A percentile compares a stretch with the other conserved stretches of the same genome.
These are phyloP conservation scores for Catagonus wagneri DNA, from an alignment of 2,113 vertebrate genomes.

Conservation along the genomic window DNA sequence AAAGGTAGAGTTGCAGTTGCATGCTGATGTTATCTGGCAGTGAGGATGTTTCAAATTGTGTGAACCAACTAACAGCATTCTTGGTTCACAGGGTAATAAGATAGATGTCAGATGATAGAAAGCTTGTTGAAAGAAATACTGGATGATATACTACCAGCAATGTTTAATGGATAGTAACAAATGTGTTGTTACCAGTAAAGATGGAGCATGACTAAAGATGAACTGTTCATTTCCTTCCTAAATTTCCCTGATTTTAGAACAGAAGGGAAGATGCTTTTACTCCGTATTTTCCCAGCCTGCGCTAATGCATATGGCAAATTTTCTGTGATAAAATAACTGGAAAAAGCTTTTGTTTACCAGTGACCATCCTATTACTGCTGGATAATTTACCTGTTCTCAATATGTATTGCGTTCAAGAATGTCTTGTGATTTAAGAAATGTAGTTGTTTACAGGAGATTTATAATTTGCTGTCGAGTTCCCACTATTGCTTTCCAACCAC, in stretches of 20 bases:
- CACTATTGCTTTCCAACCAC: slow-evolving; percentile 74
- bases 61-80: not conserved
- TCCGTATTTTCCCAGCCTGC: not conserved
- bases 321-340: slow-evolving; percentile 29
- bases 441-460: slow-evolving; percentile 50
- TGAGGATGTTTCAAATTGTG: not conserved
- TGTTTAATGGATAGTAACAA: not conserved
- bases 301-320: not conserved
- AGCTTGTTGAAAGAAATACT: not conserved
- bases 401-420: slow-evolving; percentile 1
- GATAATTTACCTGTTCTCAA: slow-evolving; percentile 37
- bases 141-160: not conserved
- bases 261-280: not conserved
- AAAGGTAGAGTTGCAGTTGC: not conserved
- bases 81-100: not conserved
- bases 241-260: not conserved
- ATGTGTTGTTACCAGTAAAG: not conserved
- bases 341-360: not conserved
- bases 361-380: not conserved
- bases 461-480: slow-evolving; percentile 71
- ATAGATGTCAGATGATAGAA: not conserved
- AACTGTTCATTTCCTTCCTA: not conserved
- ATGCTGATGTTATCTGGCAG: not conserved
- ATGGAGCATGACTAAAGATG: not conserved
- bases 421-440: not conserved